Base-by-base conservation (phyloP, 1,140 invertebrate species). In the Drosophila subpulchrella region DNA sequence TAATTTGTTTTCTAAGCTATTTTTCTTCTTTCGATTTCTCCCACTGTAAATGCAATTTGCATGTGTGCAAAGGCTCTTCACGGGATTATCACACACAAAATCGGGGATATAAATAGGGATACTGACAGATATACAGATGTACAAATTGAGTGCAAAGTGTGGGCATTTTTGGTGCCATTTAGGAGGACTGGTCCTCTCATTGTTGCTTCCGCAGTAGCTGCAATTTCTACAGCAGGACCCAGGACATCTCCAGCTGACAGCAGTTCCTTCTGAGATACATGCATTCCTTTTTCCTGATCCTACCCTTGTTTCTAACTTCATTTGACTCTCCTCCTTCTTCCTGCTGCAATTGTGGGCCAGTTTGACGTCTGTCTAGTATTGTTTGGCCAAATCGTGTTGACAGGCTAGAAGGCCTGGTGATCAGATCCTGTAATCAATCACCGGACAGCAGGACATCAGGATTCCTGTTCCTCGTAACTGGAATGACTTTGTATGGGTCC, bases 371-470 rank as follows among this genome's bases (percentile, higher is more conserved):
- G 71, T 68, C 59, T 65, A 67, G 65, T 63, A 72, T 76, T 75
- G 68, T 88, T 89, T 84, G 61, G 58, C 76, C 72, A 70, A 89
- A 75, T 81, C 74, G 77, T 89, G 84, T 89, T 89, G 84, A 89
- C 84, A 89, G 84, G 51, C 39, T 20, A 20, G 17, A 38, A 38
- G 36, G 36, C 15, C 46, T 32, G 34, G 10, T 38, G 63, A 58
- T 65, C 73, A 47, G 63, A 38, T 58, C 51, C 65, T 58, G 75
- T 47, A 74, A 88, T 88, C 84, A 88, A 88, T 88, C 84, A 89
- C 39, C 78, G 62, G 46, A 20, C 54, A 75, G 30, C 41, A 24
- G 15, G 41, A 55, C 15, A 30, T 13, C 15, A 39, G 15, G 30
- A 47, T 6, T 34, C 32, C 32, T 34, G 7, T n/a, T 57, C 44